Percentiles rank a stretch among this genome's conserved stretches.
Conservation (phyloP, 2,888 invertebrate genomes). For the Adelphocoris suturalis region DNA sequence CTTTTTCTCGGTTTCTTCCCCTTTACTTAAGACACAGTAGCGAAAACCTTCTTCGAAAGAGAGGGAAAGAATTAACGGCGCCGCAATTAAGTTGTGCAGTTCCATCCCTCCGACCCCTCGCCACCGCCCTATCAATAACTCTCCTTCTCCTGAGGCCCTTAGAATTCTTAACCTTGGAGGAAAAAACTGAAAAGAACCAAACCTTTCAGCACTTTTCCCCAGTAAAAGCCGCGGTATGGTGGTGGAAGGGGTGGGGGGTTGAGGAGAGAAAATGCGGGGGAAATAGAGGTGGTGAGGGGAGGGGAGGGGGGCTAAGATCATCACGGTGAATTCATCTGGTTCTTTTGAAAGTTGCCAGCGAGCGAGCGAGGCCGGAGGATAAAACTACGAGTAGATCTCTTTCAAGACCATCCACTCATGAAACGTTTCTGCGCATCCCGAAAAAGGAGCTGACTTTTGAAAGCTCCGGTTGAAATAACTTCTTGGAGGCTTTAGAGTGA, state of each 20-base stretch:
- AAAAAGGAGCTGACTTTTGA: not conserved
- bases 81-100: conserved; percentile 54
- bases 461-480: not conserved
- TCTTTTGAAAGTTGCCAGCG: conserved; percentile 17
- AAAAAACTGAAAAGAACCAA: conserved; percentile 25
- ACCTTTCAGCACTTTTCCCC: conserved; percentile 22
- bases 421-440: conserved; percentile 10
- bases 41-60: not conserved
- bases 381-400: conserved; percentile 9
- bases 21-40: conserved; percentile 8
- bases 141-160: conserved; percentile 29
- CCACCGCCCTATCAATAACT: conserved; percentile 14
- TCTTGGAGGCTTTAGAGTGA: conserved; percentile 6
- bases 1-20: not conserved
- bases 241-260: not conserved
- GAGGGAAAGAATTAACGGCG: conserved; percentile 47
- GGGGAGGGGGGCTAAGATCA: conserved; percentile 2
- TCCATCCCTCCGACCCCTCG: conserved; percentile 27
- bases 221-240: not conserved
- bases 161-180: conserved; percentile 20
- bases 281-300: not conserved
- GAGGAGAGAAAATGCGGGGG: too few relatives aligned
- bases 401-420: not conserved
- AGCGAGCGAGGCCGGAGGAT: not conserved
- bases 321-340: conserved; percentile 35